Percentiles rank a stretch among this genome's conserved stretches.
Conservation (phyloP, 2,113 vertebrate species). For the Thermophis baileyi region DNA sequence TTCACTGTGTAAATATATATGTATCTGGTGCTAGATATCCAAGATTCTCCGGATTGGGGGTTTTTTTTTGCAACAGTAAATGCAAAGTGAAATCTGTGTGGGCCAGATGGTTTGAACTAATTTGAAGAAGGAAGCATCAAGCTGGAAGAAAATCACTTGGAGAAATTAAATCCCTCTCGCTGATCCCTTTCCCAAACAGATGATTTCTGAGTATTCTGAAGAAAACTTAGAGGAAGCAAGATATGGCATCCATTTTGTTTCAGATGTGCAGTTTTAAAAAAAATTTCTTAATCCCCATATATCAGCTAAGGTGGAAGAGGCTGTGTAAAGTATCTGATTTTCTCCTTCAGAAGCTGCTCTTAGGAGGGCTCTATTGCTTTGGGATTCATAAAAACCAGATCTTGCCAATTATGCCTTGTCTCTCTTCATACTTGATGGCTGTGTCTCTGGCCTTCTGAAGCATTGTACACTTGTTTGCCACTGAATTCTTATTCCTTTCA, state of each 20-base stretch:
- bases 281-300: neutral
- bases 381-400: neutral
- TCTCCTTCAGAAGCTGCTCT: neutral
- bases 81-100: constrained; percentile 39
- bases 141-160: constrained; percentile 19
- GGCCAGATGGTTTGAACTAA: constrained; percentile 18
- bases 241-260: neutral
- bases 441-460: constrained; percentile 13
- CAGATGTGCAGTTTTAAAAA: neutral
- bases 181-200: neutral
- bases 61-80: neutral
- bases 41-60: constrained; percentile 5
- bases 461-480: rapidly evolving
- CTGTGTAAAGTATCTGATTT: neutral
- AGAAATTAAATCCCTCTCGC: constrained; percentile 34
- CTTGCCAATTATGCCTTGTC: constrained; percentile 9
- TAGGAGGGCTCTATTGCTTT: neutral
- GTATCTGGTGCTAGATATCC: neutral
- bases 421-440: neutral
- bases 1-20: neutral
- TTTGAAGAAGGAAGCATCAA: constrained; percentile 26
- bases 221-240: neutral
- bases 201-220: neutral
- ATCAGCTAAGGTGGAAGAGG: neutral
- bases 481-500: constrained; percentile 33